Evolutionary conservation across 2,888 invertebrate genomes (phyloP).

Genomic region (Ophraella communa): DNA sequence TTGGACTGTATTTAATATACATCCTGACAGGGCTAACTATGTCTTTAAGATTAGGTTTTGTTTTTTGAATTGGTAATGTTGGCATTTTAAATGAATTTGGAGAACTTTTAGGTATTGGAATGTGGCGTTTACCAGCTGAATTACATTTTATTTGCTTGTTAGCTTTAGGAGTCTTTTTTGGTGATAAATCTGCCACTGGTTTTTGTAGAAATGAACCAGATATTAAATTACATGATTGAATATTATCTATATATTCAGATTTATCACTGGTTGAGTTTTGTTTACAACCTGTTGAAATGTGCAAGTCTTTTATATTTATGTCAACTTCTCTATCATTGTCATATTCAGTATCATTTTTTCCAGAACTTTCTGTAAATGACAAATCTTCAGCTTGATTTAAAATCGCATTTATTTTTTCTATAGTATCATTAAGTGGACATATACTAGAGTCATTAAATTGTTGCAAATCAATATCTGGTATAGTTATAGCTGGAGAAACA

Average conservation of each 20-base stretch:
- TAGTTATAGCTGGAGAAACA: conserved; percentile 3
- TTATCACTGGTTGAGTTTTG: not conserved
- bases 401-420: conserved; percentile 29
- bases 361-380: not conserved
- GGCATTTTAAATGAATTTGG: conserved; percentile 1
- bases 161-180: not conserved
- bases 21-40: conserved; percentile 32
- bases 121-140: not conserved
- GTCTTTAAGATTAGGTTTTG: conserved; percentile 19
- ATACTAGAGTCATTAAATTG: conserved; percentile 26
- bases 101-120: conserved; percentile 6
- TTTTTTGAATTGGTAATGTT: not conserved
- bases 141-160: not conserved
- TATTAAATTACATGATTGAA: conserved; percentile 11
- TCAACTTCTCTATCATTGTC: not conserved
- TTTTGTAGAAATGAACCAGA: conserved; percentile 21
- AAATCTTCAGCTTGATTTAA: conserved; percentile 11
- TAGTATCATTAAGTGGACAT: conserved; percentile 23
- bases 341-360: not conserved
- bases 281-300: not conserved
- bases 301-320: not conserved
- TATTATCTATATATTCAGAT: not conserved
- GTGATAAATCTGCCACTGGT: not conserved
- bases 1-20: conserved; percentile 35
- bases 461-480: conserved; percentile 28